phyloP scores from a whole-genome alignment of 2,888 invertebrate species.

The Tenthredo scrophulariae region DNA sequence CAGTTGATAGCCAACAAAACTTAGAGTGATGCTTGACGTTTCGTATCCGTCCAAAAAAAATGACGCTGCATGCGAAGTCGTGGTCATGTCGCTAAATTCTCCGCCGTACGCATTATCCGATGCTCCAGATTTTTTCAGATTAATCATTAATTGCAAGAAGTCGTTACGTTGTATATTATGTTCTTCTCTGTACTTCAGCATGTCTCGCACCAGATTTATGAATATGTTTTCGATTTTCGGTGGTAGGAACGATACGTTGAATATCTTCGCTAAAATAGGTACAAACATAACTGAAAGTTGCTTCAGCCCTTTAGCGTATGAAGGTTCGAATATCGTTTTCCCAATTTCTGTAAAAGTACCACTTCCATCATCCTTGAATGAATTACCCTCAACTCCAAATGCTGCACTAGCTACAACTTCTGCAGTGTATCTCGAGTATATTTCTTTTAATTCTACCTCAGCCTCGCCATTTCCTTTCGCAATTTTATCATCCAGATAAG shows the following conservation, averaged over 20 bases:
- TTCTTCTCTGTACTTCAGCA: constrained; percentile 63
- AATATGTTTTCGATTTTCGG: constrained; percentile 65
- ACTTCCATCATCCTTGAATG: constrained; percentile 62
- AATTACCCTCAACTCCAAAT: constrained; percentile 67
- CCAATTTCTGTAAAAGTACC: constrained; percentile 57
- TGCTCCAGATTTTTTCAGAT: constrained; percentile 28
- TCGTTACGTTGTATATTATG: constrained; percentile 67
- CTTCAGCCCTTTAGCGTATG: constrained; percentile 43
- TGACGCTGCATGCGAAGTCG: constrained; percentile 78
- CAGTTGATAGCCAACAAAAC: constrained; percentile 78
- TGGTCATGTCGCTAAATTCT: constrained; percentile 65
- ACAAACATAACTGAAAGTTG: constrained; percentile 57
- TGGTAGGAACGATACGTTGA: constrained; percentile 59
- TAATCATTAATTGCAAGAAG: constrained; percentile 78
- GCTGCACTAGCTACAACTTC: constrained; percentile 67
- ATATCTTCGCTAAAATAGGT: constrained; percentile 56
- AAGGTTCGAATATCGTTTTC: constrained; percentile 63
- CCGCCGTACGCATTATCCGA: constrained; percentile 61
- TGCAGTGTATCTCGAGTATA: constrained; percentile 64
- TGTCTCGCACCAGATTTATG: constrained; percentile 59
- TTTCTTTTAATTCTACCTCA: constrained; percentile 68
- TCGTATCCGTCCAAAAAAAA: constrained; percentile 81
- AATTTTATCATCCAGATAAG: constrained; percentile 54
- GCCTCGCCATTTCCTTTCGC: constrained; percentile 55
- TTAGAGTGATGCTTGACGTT: constrained; percentile 79